These are phyloP conservation scores for Neomonachus schauinslandi DNA, from an alignment of 2,113 vertebrate genomes.

Conservation along the genomic window DNA sequence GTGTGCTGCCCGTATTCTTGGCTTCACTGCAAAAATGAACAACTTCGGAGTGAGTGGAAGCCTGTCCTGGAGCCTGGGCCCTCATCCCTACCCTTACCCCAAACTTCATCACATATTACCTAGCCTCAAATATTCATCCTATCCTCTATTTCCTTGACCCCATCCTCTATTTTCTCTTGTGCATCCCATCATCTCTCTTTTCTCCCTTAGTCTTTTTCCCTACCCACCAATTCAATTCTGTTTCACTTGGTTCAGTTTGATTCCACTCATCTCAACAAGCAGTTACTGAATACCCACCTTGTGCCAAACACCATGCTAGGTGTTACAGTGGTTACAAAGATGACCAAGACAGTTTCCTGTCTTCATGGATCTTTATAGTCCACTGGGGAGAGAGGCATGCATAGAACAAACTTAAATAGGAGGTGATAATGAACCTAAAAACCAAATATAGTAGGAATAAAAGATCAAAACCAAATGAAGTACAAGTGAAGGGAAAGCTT, in stretches of 20 bases:
- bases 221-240: not conserved
- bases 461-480: not conserved
- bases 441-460: not conserved
- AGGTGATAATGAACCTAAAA: not conserved
- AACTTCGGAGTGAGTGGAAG: constrained; percentile 21
- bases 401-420: not conserved
- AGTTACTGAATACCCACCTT: not conserved
- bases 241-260: not conserved
- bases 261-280: not conserved
- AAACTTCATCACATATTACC: not conserved
- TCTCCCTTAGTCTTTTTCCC: not conserved
- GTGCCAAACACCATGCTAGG: not conserved
- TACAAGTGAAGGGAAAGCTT: not conserved
- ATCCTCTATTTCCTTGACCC: not conserved
- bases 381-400: not conserved
- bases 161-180: not conserved
- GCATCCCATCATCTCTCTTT: not conserved
- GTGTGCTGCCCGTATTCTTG: constrained; percentile 1
- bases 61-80: not conserved
- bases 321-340: not conserved
- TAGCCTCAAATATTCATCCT: not conserved
- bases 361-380: not conserved
- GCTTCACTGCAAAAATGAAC: not conserved
- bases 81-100: not conserved
- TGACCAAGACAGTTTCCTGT: not conserved